Evolutionary conservation across 2,888 invertebrate species (phyloP), one percentile per base, ranked within the genome.

Genomic region (Biston stratarius): DNA sequence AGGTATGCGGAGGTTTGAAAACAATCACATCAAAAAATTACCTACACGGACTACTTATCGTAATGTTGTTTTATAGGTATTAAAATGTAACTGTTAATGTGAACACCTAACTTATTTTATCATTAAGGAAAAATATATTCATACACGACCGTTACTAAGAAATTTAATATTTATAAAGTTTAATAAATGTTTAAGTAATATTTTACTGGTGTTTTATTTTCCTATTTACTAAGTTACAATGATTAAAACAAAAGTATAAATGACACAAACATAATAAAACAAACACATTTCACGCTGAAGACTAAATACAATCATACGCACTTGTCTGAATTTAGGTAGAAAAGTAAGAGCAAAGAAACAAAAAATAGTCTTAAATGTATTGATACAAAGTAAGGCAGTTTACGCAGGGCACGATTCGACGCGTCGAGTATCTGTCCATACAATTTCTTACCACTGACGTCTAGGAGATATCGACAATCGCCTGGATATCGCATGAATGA

Each of bases 181-280:
- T 70, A 72, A 66, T 72, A 72, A 72, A 72, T 64, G 61, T 70
- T 64, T 63, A 49, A 60, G 55, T 45, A 44, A 67, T 56, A 44
- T 33, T 36, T 33, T 0, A 36, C n/a, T 56, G 15, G 24, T 24
- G 0, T 51, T 51, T 15, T 14, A 11, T 55, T 55, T 40, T 15
- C 6, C 15, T 52, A 52, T 24, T 24, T 24, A 24, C 24, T 24
- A 24, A 1, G 24, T 24, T 24, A 24, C 24, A 24, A 24, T 12
- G 34, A 34, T 8, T 34, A 15, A 11, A 14, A 40, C 15, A 11
- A 12, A 24, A 53, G 7, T 40, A 10, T 11, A 40, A 15, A 12
- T 0, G 5, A 42, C 40, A 24, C 11, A 42, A 14, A 55, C 40
- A 55, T 2, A 40, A 40, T 44, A n/a, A 12, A 44, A 44, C n/a